Conservation (phyloP, 2,113 vertebrate genomes). For the Scatophagus argus region DNA sequence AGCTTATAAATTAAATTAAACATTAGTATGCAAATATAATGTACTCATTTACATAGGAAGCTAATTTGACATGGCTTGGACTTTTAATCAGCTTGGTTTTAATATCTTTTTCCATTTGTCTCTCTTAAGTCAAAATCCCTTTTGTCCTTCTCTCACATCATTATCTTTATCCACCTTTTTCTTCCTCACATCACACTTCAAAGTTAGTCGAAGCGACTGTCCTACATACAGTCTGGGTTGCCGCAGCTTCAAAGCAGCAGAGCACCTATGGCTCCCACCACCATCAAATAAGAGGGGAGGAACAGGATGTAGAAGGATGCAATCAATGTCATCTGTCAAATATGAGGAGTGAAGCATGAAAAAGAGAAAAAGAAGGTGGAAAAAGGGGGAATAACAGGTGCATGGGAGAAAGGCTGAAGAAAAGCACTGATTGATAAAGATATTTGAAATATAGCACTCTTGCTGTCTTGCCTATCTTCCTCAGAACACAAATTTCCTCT, state of each 20-base stretch:
- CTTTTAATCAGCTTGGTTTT: background rate
- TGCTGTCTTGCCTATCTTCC: background rate
- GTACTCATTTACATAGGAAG: background rate
- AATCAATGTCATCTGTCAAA: slow-evolving; percentile 13
- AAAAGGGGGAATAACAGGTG: background rate
- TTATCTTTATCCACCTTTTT: background rate
- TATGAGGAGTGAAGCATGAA: background rate
- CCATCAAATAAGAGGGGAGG: slow-evolving; percentile 9
- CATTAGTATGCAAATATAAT: background rate
- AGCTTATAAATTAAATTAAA: background rate
- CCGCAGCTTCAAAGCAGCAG: slow-evolving; percentile 6
- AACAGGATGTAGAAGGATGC: background rate
- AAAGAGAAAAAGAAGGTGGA: background rate
- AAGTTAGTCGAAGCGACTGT: background rate
- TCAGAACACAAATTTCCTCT: slow-evolving; percentile 23
- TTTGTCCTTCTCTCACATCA: background rate
- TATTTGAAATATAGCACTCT: background rate
- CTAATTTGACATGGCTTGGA: background rate
- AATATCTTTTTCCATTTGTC: background rate
- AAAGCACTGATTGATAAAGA: background rate
- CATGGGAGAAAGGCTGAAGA: background rate
- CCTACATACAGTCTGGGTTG: slow-evolving; percentile 21
- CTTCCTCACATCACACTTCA: background rate
- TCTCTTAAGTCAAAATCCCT: background rate
- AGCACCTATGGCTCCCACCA: slow-evolving; percentile 9